Evolutionary conservation across 2,113 vertebrate species (phyloP).

Genomic region (Hippoglossus stenolepis): DNA sequence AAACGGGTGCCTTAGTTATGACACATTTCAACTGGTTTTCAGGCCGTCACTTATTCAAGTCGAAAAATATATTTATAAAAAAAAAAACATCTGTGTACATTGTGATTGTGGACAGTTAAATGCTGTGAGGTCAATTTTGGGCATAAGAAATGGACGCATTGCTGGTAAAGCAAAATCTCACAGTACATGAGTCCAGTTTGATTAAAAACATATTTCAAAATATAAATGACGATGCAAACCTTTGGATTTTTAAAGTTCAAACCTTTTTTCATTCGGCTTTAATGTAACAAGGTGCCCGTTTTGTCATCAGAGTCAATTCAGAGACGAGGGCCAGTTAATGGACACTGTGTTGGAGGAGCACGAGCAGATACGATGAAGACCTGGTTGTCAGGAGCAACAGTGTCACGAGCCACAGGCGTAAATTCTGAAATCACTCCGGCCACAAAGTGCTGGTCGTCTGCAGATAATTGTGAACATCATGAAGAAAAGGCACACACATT

Average conservation of each 20-base stretch:
- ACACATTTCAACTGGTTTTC: too few species aligned
- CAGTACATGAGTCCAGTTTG: not conserved
- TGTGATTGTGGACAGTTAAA: too few species aligned
- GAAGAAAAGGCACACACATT: constrained; percentile 2
- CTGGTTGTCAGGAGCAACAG: constrained; percentile 53
- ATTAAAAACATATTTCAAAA: not conserved
- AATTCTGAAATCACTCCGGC: constrained; percentile 1
- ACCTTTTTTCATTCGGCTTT: not conserved
- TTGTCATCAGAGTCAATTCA: not conserved
- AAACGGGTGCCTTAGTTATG: too few species aligned
- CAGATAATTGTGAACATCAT: not conserved
- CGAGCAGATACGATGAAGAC: constrained; percentile 28
- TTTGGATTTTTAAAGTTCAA: too few species aligned
- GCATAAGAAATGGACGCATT: not conserved
- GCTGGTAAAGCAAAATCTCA: not conserved
- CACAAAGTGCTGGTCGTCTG: not conserved
- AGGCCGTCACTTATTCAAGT: too few species aligned
- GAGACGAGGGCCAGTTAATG: constrained; percentile 14
- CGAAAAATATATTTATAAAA: too few species aligned
- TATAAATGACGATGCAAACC: not conserved
- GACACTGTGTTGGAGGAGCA: not conserved
- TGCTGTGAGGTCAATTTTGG: too few species aligned
- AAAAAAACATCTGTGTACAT: too few species aligned
- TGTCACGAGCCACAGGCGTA: constrained; percentile 7
- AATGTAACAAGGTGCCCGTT: not conserved